Percentiles rank a stretch among this genome's conserved stretches.
Evolutionary conservation across 2,113 vertebrate species (phyloP).

Genomic region (Ictalurus furcatus): DNA sequence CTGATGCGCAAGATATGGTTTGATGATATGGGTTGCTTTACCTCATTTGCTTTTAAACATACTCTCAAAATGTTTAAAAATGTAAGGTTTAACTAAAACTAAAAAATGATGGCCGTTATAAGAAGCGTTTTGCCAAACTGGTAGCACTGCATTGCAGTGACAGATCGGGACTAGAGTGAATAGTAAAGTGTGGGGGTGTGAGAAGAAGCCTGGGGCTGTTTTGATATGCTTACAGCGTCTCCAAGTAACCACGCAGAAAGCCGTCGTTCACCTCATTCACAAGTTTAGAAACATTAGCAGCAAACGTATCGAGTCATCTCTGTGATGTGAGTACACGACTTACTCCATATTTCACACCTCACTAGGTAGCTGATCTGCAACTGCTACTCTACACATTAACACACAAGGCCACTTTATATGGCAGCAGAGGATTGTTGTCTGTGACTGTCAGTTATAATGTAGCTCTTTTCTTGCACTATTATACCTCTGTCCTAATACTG

Average conservation of each 20-base stretch:
- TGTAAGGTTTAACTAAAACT: not conserved
- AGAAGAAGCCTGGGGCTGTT: slow-evolving; percentile 14
- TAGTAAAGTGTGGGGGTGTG: not conserved
- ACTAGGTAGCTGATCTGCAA: not conserved
- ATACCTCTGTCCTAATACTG: not conserved
- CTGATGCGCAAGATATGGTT: not conserved
- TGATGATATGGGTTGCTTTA: not conserved
- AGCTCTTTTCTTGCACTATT: not conserved
- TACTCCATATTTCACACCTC: no score
- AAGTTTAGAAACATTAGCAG: not conserved
- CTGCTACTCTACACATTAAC: not conserved
- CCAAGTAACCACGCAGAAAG: not conserved
- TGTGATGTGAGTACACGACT: not conserved
- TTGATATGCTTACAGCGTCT: slow-evolving; percentile 30
- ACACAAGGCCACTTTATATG: not conserved
- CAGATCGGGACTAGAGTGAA: slow-evolving; percentile 20
- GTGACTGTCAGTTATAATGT: not conserved
- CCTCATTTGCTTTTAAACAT: not conserved
- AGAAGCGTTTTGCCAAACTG: not conserved
- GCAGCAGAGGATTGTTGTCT: not conserved
- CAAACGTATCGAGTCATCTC: not conserved
- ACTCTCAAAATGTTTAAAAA: not conserved
- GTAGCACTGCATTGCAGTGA: not conserved
- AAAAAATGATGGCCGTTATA: not conserved
- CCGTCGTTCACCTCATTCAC: not conserved